phyloP scores from a whole-genome alignment of 2,888 invertebrate genomes.

The Hylaea fasciaria region DNA sequence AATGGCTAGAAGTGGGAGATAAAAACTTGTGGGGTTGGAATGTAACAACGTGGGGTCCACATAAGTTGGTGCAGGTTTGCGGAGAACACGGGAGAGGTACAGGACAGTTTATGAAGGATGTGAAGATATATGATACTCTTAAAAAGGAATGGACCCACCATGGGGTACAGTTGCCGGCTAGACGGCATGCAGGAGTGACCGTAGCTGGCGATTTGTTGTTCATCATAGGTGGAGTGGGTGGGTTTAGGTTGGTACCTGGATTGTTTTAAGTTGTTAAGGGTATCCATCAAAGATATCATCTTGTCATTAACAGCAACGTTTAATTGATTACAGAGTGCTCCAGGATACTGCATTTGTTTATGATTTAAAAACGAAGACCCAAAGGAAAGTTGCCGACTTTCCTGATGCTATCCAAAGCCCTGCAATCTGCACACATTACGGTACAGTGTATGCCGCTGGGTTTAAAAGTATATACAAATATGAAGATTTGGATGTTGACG shows the following conservation, averaged over 20 bases:
- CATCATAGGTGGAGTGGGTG: conserved; percentile 75
- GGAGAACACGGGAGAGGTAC: conserved; percentile 74
- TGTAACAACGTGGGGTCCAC: conserved; percentile 66
- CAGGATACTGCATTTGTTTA: conserved; percentile 65
- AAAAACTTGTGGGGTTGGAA: conserved; percentile 77
- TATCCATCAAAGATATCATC: conserved; percentile 28
- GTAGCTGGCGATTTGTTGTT: conserved; percentile 63
- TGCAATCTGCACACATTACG: conserved; percentile 64
- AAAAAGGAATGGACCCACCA: conserved; percentile 68
- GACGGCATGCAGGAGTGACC: conserved; percentile 69
- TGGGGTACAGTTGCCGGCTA: conserved; percentile 63
- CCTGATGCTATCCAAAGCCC: conserved; percentile 73
- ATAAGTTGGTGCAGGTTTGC: conserved; percentile 67
- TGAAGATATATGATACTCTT: conserved; percentile 69
- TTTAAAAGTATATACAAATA: conserved; percentile 66
- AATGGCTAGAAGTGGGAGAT: conserved; percentile 71
- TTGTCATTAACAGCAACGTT: not conserved
- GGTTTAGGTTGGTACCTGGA: conserved; percentile 79
- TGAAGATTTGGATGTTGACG: conserved; percentile 51
- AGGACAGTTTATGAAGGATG: conserved; percentile 67
- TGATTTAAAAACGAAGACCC: conserved; percentile 62
- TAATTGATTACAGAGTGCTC: conserved; percentile 64
- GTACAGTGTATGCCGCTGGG: conserved; percentile 63
- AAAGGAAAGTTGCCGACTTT: conserved; percentile 60
- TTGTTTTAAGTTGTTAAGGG: conserved; percentile 76